phyloP scores from a whole-genome alignment of 2,888 invertebrate genomes.

The Subacronicta megacephala region DNA sequence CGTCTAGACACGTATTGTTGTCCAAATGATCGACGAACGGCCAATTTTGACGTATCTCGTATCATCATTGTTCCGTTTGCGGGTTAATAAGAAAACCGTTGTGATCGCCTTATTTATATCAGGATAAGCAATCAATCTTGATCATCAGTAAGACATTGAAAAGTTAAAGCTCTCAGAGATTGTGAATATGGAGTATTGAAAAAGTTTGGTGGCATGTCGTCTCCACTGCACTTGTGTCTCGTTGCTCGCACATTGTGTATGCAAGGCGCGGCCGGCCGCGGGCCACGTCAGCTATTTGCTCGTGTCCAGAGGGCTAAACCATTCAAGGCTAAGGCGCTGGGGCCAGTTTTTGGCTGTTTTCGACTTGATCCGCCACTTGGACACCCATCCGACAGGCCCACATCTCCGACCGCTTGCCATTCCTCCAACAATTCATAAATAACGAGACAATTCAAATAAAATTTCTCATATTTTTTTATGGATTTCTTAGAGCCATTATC shows the following conservation, averaged over 20 bases:
- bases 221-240: constrained; percentile 65
- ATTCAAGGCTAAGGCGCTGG: constrained; percentile 88
- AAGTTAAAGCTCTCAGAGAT: neutral
- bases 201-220: constrained; percentile 46
- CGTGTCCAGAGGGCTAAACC: constrained; percentile 89
- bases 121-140: constrained; percentile 33
- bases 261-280: constrained; percentile 86
- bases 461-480: constrained; percentile 36
- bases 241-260: constrained; percentile 83
- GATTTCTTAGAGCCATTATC: constrained; percentile 46
- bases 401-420: constrained; percentile 39
- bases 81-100: constrained; percentile 36
- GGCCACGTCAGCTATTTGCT: constrained; percentile 89
- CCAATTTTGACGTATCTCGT: constrained; percentile 51
- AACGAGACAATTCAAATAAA: constrained; percentile 49
- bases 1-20: constrained; percentile 50
- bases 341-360: constrained; percentile 88
- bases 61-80: constrained; percentile 50
- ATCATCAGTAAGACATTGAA: constrained; percentile 11
- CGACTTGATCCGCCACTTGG: constrained; percentile 79
- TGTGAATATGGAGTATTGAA: constrained; percentile 24
- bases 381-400: constrained; percentile 49
- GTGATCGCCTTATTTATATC: constrained; percentile 34
- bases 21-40: constrained; percentile 42
- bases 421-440: constrained; percentile 48